phyloP scores from a whole-genome alignment of 2,797 vertebrate species.

The Diceros bicornis region DNA sequence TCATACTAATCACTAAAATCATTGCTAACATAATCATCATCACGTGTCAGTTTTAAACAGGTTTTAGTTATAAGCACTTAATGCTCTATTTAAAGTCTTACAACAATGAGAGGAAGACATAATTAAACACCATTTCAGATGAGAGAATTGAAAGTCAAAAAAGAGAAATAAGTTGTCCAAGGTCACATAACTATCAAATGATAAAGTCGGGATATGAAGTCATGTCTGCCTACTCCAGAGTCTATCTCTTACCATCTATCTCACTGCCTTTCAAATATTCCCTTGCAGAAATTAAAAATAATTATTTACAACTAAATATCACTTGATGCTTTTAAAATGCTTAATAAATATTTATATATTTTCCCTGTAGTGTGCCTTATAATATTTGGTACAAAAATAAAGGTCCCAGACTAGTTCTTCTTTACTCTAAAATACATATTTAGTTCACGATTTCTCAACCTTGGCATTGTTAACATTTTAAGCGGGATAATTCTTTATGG shows the following conservation, averaged over 20 bases:
- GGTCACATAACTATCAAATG: background rate
- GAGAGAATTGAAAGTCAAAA: background rate
- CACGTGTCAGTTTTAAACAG: constrained; percentile 56
- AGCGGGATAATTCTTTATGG: background rate
- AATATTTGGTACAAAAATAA: constrained; percentile 11
- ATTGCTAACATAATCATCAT: background rate
- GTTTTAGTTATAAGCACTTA: constrained; percentile 19
- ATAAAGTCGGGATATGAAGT: background rate
- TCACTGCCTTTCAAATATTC: background rate
- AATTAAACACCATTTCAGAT: constrained; percentile 42
- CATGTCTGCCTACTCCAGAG: background rate
- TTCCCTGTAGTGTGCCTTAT: background rate
- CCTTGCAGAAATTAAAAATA: background rate
- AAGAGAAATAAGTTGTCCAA: constrained; percentile 41
- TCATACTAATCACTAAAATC: background rate
- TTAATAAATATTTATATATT: background rate
- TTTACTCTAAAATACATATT: background rate
- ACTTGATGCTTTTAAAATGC: background rate
- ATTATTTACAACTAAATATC: background rate
- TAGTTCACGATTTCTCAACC: background rate
- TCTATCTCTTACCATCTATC: background rate
- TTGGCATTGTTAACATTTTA: background rate
- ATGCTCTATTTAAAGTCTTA: constrained; percentile 44
- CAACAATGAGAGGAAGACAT: constrained; percentile 29
- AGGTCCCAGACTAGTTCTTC: background rate